Evolutionary conservation across 2,113 vertebrate species (phyloP).

Genomic region (Dendropsophus ebraccatus): DNA sequence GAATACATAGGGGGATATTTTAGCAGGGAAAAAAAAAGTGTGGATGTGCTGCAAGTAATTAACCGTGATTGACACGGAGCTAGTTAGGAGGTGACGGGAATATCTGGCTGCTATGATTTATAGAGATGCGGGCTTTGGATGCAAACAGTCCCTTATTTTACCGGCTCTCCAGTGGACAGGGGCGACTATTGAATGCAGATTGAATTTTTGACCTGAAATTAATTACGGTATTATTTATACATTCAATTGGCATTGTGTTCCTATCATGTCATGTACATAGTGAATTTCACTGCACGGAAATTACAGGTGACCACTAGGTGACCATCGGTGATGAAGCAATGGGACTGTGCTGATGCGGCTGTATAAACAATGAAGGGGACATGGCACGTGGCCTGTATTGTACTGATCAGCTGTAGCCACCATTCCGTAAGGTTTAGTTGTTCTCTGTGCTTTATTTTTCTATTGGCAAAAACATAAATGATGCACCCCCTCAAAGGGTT

Average conservation of each 20-base stretch:
- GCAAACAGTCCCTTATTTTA: background rate
- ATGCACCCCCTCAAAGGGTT: too few species aligned
- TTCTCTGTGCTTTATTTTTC: too few species aligned
- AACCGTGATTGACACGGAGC: background rate
- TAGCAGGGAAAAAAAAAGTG: background rate
- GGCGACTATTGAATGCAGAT: background rate
- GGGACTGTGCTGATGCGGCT: background rate
- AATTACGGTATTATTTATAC: background rate
- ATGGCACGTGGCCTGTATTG: too few species aligned
- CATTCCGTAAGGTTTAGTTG: too few species aligned
- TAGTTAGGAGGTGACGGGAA: background rate
- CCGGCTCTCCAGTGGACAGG: background rate
- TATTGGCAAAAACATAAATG: too few species aligned
- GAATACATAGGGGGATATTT: background rate
- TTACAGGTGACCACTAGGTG: background rate
- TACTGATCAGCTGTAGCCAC: background rate
- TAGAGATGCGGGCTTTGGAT: background rate
- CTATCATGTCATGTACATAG: background rate
- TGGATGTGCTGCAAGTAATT: constrained; percentile 1
- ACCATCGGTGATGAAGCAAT: background rate
- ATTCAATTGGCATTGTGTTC: background rate
- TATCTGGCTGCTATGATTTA: background rate
- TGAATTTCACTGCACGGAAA: too few species aligned
- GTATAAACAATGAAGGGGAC: too few species aligned
- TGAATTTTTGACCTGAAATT: background rate